phyloP scores from a whole-genome alignment of 2,113 vertebrate genomes.

The Myocastor coypus region DNA sequence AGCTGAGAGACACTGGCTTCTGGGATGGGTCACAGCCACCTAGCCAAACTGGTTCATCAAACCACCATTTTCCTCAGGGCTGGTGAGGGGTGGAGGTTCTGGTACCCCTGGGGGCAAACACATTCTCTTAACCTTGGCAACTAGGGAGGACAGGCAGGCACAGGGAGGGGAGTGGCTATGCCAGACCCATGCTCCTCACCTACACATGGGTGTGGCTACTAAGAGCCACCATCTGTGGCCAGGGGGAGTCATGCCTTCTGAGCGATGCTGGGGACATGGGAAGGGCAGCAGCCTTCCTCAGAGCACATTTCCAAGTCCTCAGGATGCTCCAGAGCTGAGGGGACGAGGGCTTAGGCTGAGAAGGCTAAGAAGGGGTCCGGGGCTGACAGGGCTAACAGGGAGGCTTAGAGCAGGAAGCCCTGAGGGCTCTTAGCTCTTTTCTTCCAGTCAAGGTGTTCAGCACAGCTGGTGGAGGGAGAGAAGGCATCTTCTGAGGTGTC shows the following conservation, averaged over 20 bases:
- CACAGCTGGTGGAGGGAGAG: slow-evolving; percentile 36
- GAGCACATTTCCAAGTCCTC: not conserved
- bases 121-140: not conserved
- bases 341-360: not conserved
- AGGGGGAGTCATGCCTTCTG: not conserved
- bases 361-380: no score
- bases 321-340: not conserved
- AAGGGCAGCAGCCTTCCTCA: not conserved
- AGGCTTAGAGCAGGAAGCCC: slow-evolving; percentile 40
- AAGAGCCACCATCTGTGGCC: not conserved
- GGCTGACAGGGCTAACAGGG: not conserved
- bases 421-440: slow-evolving; percentile 52
- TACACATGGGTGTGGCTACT: not conserved
- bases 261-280: not conserved
- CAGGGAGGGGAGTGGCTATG: not conserved
- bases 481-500: slow-evolving; percentile 15
- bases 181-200: not conserved
- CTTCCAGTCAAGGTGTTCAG: slow-evolving; percentile 68
- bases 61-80: not conserved
- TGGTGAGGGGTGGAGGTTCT: not conserved
- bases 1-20: not conserved
- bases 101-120: no score
- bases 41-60: not conserved
- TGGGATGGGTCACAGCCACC: not conserved
- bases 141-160: not conserved